Evolutionary conservation across 2,797 vertebrate genomes (phyloP).

Genomic region (Lithobates pipiens): DNA sequence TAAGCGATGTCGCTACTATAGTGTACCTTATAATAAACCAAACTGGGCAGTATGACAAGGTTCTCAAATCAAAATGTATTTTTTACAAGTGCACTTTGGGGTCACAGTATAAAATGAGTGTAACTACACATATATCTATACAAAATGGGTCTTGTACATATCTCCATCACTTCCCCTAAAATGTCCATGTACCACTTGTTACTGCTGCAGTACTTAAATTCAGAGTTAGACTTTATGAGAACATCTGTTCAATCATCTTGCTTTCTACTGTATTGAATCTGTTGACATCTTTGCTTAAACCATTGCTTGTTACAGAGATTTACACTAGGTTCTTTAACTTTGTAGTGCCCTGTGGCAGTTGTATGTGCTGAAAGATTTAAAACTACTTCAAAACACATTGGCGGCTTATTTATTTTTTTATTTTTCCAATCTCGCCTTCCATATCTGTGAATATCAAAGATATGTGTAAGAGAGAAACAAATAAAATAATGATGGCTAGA

Average conservation of each 20-base stretch:
- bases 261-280: slow-evolving; percentile 21
- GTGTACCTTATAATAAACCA: no score
- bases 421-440: not conserved
- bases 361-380: slow-evolving; percentile 45
- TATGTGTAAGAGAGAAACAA: slow-evolving; percentile 39
- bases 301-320: slow-evolving; percentile 33
- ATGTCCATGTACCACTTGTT: not conserved
- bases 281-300: slow-evolving; percentile 42
- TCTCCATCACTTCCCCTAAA: not conserved
- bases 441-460: slow-evolving; percentile 8
- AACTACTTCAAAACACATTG: slow-evolving; percentile 37
- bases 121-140: not conserved
- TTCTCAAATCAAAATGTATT: no score
- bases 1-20: no score
- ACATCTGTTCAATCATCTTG: slow-evolving; percentile 1
- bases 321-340: slow-evolving; percentile 26
- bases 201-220: not conserved
- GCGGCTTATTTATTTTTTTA: slow-evolving; percentile 26
- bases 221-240: not conserved
- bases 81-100: not conserved
- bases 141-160: not conserved
- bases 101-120: not conserved
- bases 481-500: slow-evolving; percentile 46
- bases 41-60: no score
- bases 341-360: slow-evolving; percentile 49